A percentile compares a stretch with the other conserved stretches of the same genome.
Conservation (phyloP, 2,888 invertebrate genomes). For the Alviniconcha strummeri region DNA sequence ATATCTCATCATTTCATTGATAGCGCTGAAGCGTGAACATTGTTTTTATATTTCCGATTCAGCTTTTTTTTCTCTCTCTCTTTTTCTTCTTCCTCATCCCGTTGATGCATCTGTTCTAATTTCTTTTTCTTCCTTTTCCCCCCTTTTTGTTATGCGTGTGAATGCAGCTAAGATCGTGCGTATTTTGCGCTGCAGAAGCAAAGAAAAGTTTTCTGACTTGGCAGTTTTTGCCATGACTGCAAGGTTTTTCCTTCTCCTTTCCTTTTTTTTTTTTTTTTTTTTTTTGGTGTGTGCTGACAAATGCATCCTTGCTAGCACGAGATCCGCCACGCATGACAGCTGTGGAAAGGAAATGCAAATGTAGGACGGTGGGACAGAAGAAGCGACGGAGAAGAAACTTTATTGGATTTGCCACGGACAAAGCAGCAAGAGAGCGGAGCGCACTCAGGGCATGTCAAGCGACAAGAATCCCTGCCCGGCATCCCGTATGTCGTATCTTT, state of each 20-base stretch:
- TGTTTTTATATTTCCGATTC: too few relatives aligned
- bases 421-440: neutral
- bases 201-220: neutral
- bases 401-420: neutral
- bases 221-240: neutral
- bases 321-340: conserved; percentile 11
- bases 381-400: neutral
- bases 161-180: too few relatives aligned
- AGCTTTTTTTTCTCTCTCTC: too few relatives aligned
- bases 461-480: neutral
- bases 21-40: neutral
- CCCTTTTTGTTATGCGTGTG: too few relatives aligned
- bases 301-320: neutral
- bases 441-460: conserved; percentile 9
- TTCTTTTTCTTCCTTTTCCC: too few relatives aligned
- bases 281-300: neutral
- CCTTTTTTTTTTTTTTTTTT: too few relatives aligned
- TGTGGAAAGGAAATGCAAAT: conserved; percentile 11
- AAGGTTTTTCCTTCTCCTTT: too few relatives aligned
- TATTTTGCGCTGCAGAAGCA: neutral
- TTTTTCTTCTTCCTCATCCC: too few relatives aligned
- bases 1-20: neutral
- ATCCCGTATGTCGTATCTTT: conserved; percentile 23
- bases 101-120: too few relatives aligned
- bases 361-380: neutral